A percentile compares a stretch with the other conserved stretches of the same genome.
Conservation (phyloP, 2,113 vertebrate genomes). For the Cephalophus harveyi region DNA sequence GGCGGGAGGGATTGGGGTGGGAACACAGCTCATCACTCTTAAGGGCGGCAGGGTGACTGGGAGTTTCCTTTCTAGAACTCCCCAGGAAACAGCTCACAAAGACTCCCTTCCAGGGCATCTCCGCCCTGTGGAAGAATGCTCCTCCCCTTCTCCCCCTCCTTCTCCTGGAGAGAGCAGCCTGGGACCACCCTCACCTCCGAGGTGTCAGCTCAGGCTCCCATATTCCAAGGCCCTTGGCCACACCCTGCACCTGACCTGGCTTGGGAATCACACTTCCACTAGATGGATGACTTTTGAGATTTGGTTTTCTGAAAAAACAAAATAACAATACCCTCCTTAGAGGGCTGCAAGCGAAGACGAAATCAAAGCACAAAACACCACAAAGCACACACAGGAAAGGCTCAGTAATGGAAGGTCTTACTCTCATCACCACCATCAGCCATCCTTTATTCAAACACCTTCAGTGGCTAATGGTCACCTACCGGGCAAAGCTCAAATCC, state of each 20-base stretch:
- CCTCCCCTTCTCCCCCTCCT: not conserved
- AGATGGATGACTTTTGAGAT: slow-evolving; percentile 6
- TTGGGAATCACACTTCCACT: not conserved
- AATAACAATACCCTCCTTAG: not conserved
- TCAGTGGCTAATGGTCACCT: not conserved
- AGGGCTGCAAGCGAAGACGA: not conserved
- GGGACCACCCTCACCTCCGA: not conserved
- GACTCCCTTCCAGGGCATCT: slow-evolving; percentile 40
- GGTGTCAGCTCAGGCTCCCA: not conserved
- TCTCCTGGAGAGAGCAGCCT: not conserved
- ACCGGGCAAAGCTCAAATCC: not conserved
- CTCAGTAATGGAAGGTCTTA: not conserved
- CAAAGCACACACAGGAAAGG: not conserved
- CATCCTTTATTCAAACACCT: not conserved
- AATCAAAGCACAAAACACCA: not conserved
- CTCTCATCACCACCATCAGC: not conserved
- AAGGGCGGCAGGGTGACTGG: not conserved
- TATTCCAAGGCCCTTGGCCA: not conserved
- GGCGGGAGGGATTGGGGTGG: not conserved
- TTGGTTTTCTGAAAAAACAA: not conserved
- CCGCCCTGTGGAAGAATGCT: not conserved
- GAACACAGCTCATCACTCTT: not conserved
- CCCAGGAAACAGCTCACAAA: slow-evolving; percentile 53
- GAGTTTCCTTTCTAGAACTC: slow-evolving; percentile 59
- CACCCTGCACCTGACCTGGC: not conserved